These are phyloP conservation scores for Chitala chitala DNA, from an alignment of 2,113 vertebrate genomes.

Conservation along the genomic window DNA sequence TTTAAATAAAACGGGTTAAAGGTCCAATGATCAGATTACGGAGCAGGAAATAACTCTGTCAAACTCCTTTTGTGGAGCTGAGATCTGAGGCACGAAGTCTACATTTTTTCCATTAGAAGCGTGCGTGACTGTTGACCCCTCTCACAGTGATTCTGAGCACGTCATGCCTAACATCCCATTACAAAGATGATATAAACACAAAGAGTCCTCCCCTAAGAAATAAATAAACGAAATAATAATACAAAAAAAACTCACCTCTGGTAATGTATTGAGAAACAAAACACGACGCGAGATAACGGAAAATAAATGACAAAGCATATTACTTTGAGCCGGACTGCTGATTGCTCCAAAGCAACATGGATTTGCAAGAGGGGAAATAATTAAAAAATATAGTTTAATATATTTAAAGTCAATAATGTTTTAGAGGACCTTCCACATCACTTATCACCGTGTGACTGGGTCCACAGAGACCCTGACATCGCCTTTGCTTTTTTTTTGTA, in stretches of 20 bases:
- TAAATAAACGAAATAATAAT: no score
- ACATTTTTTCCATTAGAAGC: conserved; percentile 45
- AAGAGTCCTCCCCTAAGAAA: no score
- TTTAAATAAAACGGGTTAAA: conserved; percentile 8
- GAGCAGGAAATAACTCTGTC: not conserved
- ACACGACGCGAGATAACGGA: not conserved
- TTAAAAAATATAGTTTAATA: not conserved
- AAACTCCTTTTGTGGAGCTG: conserved; percentile 5
- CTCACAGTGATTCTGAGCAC: no score
- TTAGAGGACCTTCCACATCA: no score
- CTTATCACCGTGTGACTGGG: no score
- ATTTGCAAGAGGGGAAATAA: not conserved
- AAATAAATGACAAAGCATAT: no score
- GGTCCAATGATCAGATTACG: not conserved
- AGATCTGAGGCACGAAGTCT: conserved; percentile 32
- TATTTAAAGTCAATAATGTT: no score
- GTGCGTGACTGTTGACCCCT: no score
- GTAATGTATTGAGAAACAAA: not conserved
- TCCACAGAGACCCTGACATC: no score
- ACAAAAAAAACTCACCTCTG: not conserved
- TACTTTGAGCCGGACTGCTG: not conserved
- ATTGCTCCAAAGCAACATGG: not conserved
- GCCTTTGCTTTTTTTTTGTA: not conserved
- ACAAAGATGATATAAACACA: no score
- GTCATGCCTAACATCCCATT: no score